Evolutionary conservation across 2,888 invertebrate species (phyloP).

Genomic region (Zonitis immaculata): DNA sequence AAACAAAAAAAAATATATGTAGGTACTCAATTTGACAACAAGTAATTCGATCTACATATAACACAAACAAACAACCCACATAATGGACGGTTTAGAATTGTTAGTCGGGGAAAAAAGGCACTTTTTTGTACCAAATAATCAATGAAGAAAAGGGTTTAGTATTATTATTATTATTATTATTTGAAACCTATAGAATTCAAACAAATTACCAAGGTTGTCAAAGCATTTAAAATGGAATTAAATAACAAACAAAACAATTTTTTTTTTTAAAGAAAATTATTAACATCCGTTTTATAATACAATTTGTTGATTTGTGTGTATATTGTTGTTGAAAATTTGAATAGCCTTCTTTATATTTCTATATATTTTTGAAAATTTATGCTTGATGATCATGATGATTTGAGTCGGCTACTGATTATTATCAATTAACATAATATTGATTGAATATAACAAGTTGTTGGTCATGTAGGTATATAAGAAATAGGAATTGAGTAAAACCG

Average conservation of each 20-base stretch:
- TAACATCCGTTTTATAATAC: not conserved
- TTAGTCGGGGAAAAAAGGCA: not conserved
- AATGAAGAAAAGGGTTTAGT: not conserved
- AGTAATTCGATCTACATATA: slow-evolving; percentile 15
- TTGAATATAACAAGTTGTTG: slow-evolving; percentile 20
- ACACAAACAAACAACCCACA: slow-evolving; percentile 15
- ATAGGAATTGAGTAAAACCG: slow-evolving; percentile 1
- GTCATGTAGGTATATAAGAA: slow-evolving; percentile 7
- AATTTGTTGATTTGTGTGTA: too few species aligned
- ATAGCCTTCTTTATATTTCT: too few species aligned
- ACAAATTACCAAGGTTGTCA: not conserved
- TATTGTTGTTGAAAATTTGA: too few species aligned
- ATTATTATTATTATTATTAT: not conserved
- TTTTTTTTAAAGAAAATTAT: too few species aligned
- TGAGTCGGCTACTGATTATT: too few species aligned
- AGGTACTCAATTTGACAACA: not conserved
- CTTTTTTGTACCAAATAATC: not conserved
- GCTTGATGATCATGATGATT: too few species aligned
- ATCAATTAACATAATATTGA: too few species aligned
- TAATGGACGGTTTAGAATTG: slow-evolving; percentile 11
- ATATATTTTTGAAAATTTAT: too few species aligned
- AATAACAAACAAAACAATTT: not conserved
- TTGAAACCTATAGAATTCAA: not conserved
- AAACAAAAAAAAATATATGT: too few species aligned
- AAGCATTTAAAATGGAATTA: not conserved